Base-by-base conservation (phyloP, 2,113 vertebrate genomes). In the Ranitomeya imitator region DNA sequence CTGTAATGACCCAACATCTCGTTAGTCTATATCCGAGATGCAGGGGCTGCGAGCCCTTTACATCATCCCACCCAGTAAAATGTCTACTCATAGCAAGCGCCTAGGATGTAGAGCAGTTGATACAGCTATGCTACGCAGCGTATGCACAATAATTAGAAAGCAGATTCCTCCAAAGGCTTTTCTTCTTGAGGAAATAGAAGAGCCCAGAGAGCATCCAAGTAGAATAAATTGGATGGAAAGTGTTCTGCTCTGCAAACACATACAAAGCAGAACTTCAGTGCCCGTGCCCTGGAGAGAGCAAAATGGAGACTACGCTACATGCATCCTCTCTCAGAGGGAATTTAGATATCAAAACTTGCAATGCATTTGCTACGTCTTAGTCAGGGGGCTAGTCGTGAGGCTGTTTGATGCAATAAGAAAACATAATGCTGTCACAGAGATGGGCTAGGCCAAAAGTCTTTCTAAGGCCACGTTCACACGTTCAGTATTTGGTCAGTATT, bases 161-260 rank as follows among this genome's bases (percentile, higher is more conserved):
- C 71, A 61, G 69, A 86, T 65, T 51, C 37, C n/a, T 65, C 45
- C 59, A 9, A 16, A 37, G 61, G 63, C 45, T 71, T 55, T 67
- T 79, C 55, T 54, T 69, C 55, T 37, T 63, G 52, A 69, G 63
- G 86, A 80, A 80, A 80, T 86, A 23, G 59, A 65, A 57, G 19
- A 69, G 45, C 45, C 61, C 61, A 31, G 31, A 23, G 61, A 71
- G 45, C 77, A 79, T 87, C 61, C 18, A 31, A 80, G 51, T 65
- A 63, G 63, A 80, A 87, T 23, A 69, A 15, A 79, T 37, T 69
- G 15, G 71, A 80, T 71, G 63, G 12, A 67, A 79, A 18, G n/a
- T 63, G 65, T 67, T 79, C 74, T 86, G 21, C 78, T 78, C 16
- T 80, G 63, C 86, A 80, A 80, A 87, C 63, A 87, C 82, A 84